Evolutionary conservation across 2,888 invertebrate genomes (phyloP).

Genomic region (Nymphalis urticae): DNA sequence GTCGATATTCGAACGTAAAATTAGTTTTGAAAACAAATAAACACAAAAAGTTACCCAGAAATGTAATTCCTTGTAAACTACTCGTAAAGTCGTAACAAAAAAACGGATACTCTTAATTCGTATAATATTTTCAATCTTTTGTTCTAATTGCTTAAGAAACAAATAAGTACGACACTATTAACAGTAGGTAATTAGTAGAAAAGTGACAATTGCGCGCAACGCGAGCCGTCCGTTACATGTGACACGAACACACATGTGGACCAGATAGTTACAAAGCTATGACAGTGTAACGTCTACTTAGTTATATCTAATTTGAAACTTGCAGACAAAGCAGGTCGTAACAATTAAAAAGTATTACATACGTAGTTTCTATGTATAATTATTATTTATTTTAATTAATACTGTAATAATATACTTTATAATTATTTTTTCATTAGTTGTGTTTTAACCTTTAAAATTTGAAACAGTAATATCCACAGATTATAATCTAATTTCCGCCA

Average conservation of each 20-base stretch:
- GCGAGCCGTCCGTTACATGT: slow-evolving; percentile 24
- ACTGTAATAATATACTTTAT: neutral
- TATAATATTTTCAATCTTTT: slow-evolving; percentile 4
- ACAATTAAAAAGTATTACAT: neutral
- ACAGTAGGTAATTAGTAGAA: slow-evolving; percentile 18
- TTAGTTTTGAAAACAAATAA: no score
- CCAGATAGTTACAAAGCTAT: neutral
- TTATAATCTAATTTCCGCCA: slow-evolving; percentile 12
- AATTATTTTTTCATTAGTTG: neutral
- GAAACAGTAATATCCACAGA: slow-evolving; percentile 11
- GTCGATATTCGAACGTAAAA: no score
- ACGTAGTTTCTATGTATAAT: slow-evolving; percentile 4
- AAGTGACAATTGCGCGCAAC: slow-evolving; percentile 27
- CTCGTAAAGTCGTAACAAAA: no score
- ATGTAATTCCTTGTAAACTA: no score
- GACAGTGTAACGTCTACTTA: neutral
- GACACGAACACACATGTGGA: slow-evolving; percentile 5
- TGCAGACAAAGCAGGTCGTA: neutral
- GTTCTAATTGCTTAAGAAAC: slow-evolving; percentile 19
- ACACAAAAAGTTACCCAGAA: no score
- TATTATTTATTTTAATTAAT: neutral
- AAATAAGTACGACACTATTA: slow-evolving; percentile 22
- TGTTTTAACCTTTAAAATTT: neutral
- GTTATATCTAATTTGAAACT: neutral
- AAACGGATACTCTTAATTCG: slow-evolving; percentile 2